These are phyloP conservation scores for Cephus runcator DNA, from an alignment of 2,888 invertebrate genomes.

Conservation along the genomic window DNA sequence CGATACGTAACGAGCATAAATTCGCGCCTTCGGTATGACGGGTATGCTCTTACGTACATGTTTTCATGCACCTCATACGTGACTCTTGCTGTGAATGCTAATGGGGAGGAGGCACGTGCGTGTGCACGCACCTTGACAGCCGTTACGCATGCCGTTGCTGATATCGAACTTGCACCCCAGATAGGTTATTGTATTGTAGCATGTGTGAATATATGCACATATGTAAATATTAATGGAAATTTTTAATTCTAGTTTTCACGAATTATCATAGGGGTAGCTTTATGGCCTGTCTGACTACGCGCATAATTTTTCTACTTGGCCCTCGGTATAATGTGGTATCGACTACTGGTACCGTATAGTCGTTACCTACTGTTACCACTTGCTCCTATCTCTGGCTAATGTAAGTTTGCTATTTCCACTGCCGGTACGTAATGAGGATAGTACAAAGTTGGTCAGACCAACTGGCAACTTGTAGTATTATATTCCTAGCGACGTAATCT, in stretches of 20 bases:
- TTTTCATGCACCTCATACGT: background rate
- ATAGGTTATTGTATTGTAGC: no score
- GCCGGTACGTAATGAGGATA: conserved; percentile 39
- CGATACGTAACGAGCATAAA: background rate
- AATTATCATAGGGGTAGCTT: background rate
- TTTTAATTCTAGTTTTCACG: background rate
- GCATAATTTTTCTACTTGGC: background rate
- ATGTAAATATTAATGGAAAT: no score
- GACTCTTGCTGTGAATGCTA: conserved; percentile 1
- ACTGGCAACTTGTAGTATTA: conserved; percentile 28
- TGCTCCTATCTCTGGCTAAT: background rate
- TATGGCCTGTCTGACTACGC: background rate
- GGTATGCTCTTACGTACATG: background rate
- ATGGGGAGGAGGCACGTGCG: background rate
- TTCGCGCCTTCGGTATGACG: background rate
- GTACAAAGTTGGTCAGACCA: conserved; percentile 44
- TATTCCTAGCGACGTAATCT: conserved; percentile 48
- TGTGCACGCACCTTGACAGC: background rate
- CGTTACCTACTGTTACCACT: background rate
- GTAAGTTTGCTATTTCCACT: conserved; percentile 42
- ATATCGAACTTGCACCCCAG: background rate
- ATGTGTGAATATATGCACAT: no score
- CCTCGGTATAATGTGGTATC: background rate
- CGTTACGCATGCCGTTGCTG: background rate
- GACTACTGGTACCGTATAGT: background rate